phyloP scores from a whole-genome alignment of 2,797 vertebrate genomes.

The Pelochelys cantorii region DNA sequence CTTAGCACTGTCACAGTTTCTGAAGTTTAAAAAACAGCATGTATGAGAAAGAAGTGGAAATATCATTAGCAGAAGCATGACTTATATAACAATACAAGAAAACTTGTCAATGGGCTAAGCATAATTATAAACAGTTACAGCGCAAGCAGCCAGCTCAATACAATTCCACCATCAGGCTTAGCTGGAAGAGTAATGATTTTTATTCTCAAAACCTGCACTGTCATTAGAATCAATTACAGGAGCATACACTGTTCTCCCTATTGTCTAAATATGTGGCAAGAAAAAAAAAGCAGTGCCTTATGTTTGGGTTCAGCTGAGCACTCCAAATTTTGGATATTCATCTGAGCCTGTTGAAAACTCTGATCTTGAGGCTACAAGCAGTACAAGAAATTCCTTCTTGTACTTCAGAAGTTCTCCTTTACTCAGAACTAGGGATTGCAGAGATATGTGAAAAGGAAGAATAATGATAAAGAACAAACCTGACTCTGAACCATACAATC shows the following conservation, averaged over 20 bases:
- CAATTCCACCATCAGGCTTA: not conserved
- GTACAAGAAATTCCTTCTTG: rapidly evolving
- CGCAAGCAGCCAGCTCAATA: not conserved
- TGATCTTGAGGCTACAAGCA: not conserved
- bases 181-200: not conserved
- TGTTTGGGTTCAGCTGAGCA: not conserved
- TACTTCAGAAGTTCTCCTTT: not conserved
- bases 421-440: not conserved
- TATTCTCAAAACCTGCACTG: not conserved
- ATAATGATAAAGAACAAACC: not conserved
- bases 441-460: not conserved
- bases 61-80: not conserved
- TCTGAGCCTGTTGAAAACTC: not conserved
- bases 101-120: not conserved
- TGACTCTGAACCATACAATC: not conserved
- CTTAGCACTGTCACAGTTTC: not conserved
- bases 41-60: not conserved
- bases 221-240: not conserved
- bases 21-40: not conserved
- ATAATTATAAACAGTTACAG: not conserved
- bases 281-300: not conserved
- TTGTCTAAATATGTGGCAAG: not conserved
- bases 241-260: not conserved
- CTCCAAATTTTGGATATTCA: not conserved
- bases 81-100: not conserved